Evolutionary conservation across 1,140 invertebrate species (phyloP).

Genomic region (Caenorhabditis tropicalis): DNA sequence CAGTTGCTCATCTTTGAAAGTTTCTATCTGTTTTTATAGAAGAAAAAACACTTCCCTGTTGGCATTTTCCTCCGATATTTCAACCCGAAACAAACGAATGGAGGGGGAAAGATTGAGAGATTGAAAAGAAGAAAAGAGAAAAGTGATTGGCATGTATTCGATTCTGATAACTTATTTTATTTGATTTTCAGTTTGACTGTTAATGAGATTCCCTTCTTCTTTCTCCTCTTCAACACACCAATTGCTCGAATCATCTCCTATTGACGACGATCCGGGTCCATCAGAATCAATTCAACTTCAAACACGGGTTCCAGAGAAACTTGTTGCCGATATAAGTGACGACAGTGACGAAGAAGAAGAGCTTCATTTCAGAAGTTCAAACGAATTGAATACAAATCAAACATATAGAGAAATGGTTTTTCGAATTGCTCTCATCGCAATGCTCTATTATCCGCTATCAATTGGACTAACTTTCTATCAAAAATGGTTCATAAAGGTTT

Average conservation of each 20-base stretch:
- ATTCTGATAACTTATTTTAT: not conserved
- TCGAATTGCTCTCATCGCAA: conserved; percentile 73
- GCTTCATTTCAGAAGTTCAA: not conserved
- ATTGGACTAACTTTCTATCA: conserved; percentile 96
- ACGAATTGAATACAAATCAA: not conserved
- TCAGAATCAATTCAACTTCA: conserved; percentile 9
- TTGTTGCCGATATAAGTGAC: conserved; percentile 32
- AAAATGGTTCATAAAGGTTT: conserved; percentile 86
- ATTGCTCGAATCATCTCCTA: not conserved
- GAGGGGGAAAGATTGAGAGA: not conserved
- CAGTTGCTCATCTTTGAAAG: no score
- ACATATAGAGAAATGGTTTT: conserved; percentile 55
- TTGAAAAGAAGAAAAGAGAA: not conserved
- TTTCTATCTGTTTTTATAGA: not conserved
- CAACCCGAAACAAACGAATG: not conserved
- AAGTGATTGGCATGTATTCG: not conserved
- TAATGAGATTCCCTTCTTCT: conserved; percentile 24
- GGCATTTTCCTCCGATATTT: not conserved
- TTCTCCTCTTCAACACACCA: conserved; percentile 11
- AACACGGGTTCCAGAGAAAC: conserved; percentile 19
- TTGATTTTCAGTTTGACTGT: not conserved
- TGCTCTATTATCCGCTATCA: conserved; percentile 86
- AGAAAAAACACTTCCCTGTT: not conserved
- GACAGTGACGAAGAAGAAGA: conserved; percentile 29
- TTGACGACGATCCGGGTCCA: conserved; percentile 30